Conservation (phyloP, 1,140 invertebrate genomes). For the Solen grandis region DNA sequence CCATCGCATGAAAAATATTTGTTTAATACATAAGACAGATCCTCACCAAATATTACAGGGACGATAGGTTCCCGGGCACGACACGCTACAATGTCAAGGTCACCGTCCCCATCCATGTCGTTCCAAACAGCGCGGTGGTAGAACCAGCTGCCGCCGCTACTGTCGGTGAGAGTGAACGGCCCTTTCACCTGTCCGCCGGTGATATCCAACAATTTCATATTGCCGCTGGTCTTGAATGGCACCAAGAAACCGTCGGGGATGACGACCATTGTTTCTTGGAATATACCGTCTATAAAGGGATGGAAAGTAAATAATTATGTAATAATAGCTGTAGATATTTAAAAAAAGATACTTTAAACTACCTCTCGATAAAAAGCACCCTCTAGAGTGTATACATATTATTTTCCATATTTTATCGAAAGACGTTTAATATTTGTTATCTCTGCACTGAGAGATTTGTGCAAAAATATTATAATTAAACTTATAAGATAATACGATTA, state of each 20-base stretch:
- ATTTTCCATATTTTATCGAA: too few species aligned
- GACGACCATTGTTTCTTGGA: conserved; percentile 57
- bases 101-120: conserved; percentile 81
- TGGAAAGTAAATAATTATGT: neutral
- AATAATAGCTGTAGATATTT: neutral
- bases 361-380: neutral
- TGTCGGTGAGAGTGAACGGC: conserved; percentile 73
- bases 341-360: neutral
- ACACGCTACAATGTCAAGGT: conserved; percentile 79
- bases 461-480: too few species aligned
- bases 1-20: too few species aligned
- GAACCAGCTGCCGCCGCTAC: conserved; percentile 75
- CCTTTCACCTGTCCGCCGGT: conserved; percentile 60
- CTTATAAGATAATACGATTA: too few species aligned
- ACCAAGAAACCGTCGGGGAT: conserved; percentile 80
- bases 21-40: too few species aligned
- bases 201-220: conserved; percentile 78
- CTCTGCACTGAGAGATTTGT: too few species aligned
- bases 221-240: conserved; percentile 78
- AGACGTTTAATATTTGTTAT: too few species aligned
- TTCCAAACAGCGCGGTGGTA: conserved; percentile 81
- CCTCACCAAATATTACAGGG: conserved; percentile 47
- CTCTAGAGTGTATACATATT: neutral
- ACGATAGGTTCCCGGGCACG: conserved; percentile 70
- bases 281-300: conserved; percentile 62